Evolutionary conservation across 1,140 invertebrate genomes (phyloP).

Genomic region (Lepidurus apus): DNA sequence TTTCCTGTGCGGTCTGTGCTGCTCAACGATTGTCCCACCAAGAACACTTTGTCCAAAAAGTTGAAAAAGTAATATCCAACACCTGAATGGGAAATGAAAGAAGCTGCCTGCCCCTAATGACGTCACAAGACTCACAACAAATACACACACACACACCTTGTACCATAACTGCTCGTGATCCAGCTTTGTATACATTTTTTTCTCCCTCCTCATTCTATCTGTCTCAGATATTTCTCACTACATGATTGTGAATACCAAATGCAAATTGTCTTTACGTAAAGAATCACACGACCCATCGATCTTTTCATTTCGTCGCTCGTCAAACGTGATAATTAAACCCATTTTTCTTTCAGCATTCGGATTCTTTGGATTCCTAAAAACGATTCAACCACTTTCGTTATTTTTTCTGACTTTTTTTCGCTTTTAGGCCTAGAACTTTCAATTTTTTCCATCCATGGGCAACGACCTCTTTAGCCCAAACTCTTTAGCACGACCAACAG

Average conservation of each 20-base stretch:
- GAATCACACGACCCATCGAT: background rate
- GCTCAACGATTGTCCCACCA: constrained; percentile 9
- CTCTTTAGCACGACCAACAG: background rate
- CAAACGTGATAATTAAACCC: background rate
- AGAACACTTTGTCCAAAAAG: background rate
- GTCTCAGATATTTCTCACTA: constrained; percentile 13
- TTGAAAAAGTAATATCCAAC: background rate
- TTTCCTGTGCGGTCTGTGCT: background rate
- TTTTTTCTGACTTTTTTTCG: background rate
- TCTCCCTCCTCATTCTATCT: constrained; percentile 10
- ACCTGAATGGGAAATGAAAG: background rate
- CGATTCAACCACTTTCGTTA: no score
- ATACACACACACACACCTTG: background rate
- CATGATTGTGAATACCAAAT: constrained; percentile 20
- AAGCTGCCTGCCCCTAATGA: constrained; percentile 11
- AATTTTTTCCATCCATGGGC: background rate
- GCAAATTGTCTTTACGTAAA: constrained; percentile 19
- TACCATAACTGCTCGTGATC: constrained; percentile 19
- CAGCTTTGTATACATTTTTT: constrained; percentile 12
- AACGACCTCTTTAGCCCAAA: background rate
- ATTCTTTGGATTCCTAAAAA: background rate
- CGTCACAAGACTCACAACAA: background rate
- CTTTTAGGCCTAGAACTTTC: background rate
- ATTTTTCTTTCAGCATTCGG: background rate
- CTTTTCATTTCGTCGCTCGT: background rate